Percentiles rank a stretch among this genome's conserved stretches.
These are phyloP conservation scores for Palythoa caribaeorum DNA, from an alignment of 92 coral and sea anemone species.

Conservation along the genomic window DNA sequence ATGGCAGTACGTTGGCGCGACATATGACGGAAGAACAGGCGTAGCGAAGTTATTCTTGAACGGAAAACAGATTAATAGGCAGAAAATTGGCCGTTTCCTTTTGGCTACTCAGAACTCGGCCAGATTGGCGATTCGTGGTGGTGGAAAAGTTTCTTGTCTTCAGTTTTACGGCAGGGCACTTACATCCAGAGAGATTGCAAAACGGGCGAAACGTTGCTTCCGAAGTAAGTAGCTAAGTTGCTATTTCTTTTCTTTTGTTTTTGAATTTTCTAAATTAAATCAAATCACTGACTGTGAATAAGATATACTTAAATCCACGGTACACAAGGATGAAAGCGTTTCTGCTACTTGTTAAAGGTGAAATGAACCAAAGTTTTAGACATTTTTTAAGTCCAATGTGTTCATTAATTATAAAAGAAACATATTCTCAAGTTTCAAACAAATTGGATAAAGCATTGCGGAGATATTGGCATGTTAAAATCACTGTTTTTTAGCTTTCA, in stretches of 20 bases:
- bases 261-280: neutral
- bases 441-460: too few species aligned
- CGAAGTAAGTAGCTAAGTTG: slow-evolving; percentile 17
- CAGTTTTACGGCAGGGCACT: slow-evolving; percentile 56
- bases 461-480: too few species aligned
- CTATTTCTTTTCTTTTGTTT: neutral
- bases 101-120: slow-evolving; percentile 60
- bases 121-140: slow-evolving; percentile 44
- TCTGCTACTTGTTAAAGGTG: too few species aligned
- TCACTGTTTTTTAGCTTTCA: too few species aligned
- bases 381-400: too few species aligned
- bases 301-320: too few species aligned
- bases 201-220: slow-evolving; percentile 29
- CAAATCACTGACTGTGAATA: too few species aligned
- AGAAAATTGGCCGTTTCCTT: slow-evolving; percentile 37
- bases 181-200: slow-evolving; percentile 40
- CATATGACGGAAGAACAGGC: slow-evolving; percentile 18
- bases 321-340: too few species aligned
- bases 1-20: slow-evolving; percentile 36
- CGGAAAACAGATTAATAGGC: slow-evolving; percentile 7
- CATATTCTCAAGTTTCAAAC: too few species aligned
- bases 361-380: too few species aligned
- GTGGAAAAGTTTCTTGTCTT: slow-evolving; percentile 58
- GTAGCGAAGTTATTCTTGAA: slow-evolving; percentile 6
- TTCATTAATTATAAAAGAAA: too few species aligned